These are phyloP conservation scores for Pseudachorutes palmiensis DNA, from an alignment of 1,140 invertebrate genomes.

Conservation along the genomic window DNA sequence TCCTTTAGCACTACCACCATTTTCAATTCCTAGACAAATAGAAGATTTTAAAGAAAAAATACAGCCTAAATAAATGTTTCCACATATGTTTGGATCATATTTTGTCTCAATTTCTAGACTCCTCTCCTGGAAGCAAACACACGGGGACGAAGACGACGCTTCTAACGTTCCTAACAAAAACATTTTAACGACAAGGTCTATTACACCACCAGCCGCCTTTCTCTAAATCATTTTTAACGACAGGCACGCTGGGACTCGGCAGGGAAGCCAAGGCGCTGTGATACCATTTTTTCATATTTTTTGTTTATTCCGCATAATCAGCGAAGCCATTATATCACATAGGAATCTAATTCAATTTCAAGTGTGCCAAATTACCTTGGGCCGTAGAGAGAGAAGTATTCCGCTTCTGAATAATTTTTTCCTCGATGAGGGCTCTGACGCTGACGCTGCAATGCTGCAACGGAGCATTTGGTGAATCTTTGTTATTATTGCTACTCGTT, in stretches of 20 bases:
- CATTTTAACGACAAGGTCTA: too few species aligned
- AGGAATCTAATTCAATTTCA: neutral
- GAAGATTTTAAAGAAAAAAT: neutral
- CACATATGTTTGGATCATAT: too few species aligned
- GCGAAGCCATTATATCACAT: too few species aligned
- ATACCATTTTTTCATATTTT: neutral
- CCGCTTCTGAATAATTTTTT: slow-evolving; percentile 80
- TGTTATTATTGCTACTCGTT: slow-evolving; percentile 40
- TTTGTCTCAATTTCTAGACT: too few species aligned
- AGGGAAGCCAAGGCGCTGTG: neutral
- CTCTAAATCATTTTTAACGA: slow-evolving; percentile 7
- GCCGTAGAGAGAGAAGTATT: slow-evolving; percentile 43
- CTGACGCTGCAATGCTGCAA: slow-evolving; percentile 79
- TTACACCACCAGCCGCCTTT: neutral
- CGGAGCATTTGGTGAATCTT: slow-evolving; percentile 66
- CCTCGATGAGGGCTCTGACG: slow-evolving; percentile 76
- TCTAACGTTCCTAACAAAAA: too few species aligned
- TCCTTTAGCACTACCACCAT: neutral
- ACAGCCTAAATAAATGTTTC: too few species aligned
- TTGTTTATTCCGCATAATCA: neutral
- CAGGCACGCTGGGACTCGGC: neutral
- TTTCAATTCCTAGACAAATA: neutral
- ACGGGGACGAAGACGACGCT: too few species aligned
- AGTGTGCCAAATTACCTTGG: slow-evolving; percentile 19
- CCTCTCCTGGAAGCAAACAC: neutral